Conservation (phyloP, 2,888 invertebrate species). For the Lithophane semibrunnea region DNA sequence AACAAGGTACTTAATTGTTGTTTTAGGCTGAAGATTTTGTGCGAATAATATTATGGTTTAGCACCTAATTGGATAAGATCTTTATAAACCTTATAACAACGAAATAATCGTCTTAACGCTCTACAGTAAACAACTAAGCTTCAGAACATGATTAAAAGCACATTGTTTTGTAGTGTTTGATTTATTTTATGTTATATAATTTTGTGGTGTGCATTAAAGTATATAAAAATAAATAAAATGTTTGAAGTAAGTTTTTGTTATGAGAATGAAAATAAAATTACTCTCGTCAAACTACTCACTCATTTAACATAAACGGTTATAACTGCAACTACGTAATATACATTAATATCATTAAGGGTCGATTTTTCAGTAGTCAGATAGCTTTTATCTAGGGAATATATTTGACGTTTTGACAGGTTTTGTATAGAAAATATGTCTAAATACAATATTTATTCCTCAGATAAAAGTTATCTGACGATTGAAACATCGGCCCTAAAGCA, state of each 20-base stretch:
- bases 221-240: no score
- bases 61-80: conserved; percentile 43
- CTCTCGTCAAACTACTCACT: not conserved
- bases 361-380: no score
- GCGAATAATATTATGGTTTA: conserved; percentile 38
- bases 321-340: not conserved
- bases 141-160: conserved; percentile 15
- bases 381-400: no score
- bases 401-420: no score
- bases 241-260: not conserved
- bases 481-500: no score
- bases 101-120: conserved; percentile 41
- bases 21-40: conserved; percentile 27
- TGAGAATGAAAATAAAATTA: not conserved
- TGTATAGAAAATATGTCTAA: no score
- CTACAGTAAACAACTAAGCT: conserved; percentile 35
- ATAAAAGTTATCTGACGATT: no score
- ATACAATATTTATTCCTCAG: no score
- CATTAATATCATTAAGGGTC: not conserved
- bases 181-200: no score
- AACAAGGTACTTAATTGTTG: conserved; percentile 23
- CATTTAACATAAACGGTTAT: not conserved
- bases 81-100: conserved; percentile 41
- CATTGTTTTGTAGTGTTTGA: not conserved
- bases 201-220: no score